Evolutionary conservation across 1,140 invertebrate genomes (phyloP).

Genomic region (Tetramorium alpestre): DNA sequence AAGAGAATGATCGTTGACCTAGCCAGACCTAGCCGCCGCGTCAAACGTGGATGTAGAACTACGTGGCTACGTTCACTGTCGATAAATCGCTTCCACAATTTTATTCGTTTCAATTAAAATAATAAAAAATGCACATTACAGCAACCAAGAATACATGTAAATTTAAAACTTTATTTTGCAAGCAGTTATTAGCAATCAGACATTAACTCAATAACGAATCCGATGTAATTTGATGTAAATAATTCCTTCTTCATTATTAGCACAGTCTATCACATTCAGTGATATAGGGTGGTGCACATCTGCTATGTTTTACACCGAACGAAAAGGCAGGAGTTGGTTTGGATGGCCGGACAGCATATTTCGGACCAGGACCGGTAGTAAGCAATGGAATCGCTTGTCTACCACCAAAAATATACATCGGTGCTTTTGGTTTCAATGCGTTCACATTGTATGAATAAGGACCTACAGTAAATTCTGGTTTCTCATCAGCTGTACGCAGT

Average conservation of each 20-base stretch:
- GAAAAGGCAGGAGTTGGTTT: conserved; percentile 49
- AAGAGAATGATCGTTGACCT: too few species aligned
- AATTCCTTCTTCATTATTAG: background rate
- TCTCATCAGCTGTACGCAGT: background rate
- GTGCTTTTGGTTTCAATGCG: conserved; percentile 22
- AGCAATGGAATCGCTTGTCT: background rate
- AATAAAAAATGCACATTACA: background rate
- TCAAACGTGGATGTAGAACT: too few species aligned
- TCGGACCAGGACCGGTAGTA: conserved; percentile 64
- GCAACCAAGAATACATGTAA: background rate
- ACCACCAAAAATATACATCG: conserved; percentile 5
- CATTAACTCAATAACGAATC: background rate
- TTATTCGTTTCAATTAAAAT: background rate
- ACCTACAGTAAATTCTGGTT: background rate
- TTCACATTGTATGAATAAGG: conserved; percentile 3
- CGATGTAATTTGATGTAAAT: background rate
- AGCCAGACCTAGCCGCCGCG: too few species aligned
- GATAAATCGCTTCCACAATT: too few species aligned
- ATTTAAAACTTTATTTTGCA: background rate
- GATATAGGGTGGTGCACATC: conserved; percentile 64
- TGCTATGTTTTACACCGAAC: conserved; percentile 66
- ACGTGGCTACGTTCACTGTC: too few species aligned
- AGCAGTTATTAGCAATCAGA: background rate
- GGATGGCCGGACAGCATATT: background rate
- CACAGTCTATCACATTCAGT: conserved; percentile 66